Evolutionary conservation across 2,797 vertebrate genomes (phyloP), one percentile per base, ranked within the genome.

Genomic region (Vireo griseus): DNA sequence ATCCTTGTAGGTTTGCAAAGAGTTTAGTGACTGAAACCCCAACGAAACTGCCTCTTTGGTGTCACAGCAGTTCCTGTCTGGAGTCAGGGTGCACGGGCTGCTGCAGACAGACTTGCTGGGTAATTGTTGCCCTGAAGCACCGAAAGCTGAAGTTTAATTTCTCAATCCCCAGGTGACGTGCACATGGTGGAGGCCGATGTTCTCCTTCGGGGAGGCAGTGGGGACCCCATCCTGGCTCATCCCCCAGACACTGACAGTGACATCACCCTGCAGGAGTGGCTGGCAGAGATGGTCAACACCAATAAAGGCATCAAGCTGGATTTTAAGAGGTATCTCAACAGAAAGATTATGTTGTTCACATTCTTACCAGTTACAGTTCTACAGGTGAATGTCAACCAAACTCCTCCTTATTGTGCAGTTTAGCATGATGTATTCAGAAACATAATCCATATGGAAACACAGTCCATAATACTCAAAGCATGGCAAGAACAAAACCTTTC

Each of bases 101-200:
- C 4, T 9, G 19, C 6, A 18, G 40, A 19, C 47, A 21, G 39
- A 5, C 11, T 19, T 48, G 31, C 3, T 35, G 24, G 57, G 13
- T 54, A 1, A 3, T 4, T 75, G 28, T 4, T 31, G 20, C 25
- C 76, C 18, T 19, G 61, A 9, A 11, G n/a, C 57, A 24, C 50
- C 20, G 33, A 3, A 29, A 16, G 3, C 24, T 57, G 20, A 63
- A 17, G 11, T 29, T 33, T 58, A 0, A 0, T 82, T 39, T 93
- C 75, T 76, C 55, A 4, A 61, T 54, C 16, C 26, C 73, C 86
- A 98, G 99, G 98, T 92, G 81, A 97, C 15, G 97, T 93, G 83
- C 99, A 99, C 77, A 99, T 99, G 99, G 97, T 99, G 28, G 99
- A 99, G 97, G 99, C 98, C 2, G 99, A 99, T 90, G 86, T 99